Evolutionary conservation across 2,797 vertebrate genomes (phyloP).

Genomic region (Lagocephalus sceleratus): DNA sequence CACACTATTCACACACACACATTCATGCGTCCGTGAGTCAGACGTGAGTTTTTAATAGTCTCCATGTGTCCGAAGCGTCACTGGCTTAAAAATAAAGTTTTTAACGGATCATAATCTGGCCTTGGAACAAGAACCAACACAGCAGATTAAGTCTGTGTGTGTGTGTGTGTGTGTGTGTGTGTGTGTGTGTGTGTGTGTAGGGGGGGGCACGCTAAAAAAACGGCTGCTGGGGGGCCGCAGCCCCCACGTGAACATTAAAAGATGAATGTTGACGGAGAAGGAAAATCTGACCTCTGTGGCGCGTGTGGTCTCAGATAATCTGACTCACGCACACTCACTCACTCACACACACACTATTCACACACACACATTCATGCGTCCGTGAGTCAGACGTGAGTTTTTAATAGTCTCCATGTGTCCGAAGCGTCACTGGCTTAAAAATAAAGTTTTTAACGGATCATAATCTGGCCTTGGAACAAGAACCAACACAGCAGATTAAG

Average conservation of each 20-base stretch:
- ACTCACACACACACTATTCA: neutral
- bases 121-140: constrained; percentile 9
- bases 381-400: constrained; percentile 30
- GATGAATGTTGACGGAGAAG: no score
- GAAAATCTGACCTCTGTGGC: no score
- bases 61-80: constrained; percentile 53
- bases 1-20: neutral
- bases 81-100: no score
- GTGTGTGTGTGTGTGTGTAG: no score
- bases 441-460: no score
- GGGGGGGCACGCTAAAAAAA: no score
- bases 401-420: constrained; percentile 55
- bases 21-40: constrained; percentile 26
- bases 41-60: constrained; percentile 34
- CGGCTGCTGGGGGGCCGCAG: no score
- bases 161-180: constrained; percentile 14
- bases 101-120: no score
- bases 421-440: constrained; percentile 21
- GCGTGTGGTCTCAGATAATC: no score
- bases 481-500: constrained; percentile 55
- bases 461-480: no score
- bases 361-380: neutral
- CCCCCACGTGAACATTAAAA: no score
- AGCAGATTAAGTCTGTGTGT: constrained; percentile 66
- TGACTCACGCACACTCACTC: neutral